Evolutionary conservation across 1,140 invertebrate genomes (phyloP).

Genomic region (Augochlora pura): DNA sequence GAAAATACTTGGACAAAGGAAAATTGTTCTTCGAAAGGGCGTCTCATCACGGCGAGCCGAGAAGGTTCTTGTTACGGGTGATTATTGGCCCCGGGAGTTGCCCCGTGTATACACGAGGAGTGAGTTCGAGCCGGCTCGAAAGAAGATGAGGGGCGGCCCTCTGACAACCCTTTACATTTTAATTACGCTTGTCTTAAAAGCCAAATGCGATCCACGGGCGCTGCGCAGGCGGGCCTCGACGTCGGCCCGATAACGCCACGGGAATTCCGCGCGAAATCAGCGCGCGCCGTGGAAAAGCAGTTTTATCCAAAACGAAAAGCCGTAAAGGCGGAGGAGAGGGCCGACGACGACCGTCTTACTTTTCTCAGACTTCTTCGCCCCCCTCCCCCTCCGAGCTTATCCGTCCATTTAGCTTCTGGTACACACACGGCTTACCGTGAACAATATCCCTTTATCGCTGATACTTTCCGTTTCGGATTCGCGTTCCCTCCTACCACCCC

Average conservation of each 20-base stretch:
- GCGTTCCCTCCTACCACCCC: neutral
- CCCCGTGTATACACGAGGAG: slow-evolving; percentile 7
- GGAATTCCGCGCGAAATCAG: slow-evolving; percentile 35
- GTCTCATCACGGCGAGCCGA: too few species aligned
- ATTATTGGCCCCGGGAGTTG: slow-evolving; percentile 13
- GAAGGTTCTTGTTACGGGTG: neutral
- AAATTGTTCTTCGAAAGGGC: too few species aligned
- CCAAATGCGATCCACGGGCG: slow-evolving; percentile 72
- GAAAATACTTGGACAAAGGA: neutral
- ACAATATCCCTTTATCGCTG: slow-evolving; percentile 63
- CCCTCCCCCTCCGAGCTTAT: too few species aligned
- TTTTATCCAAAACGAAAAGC: slow-evolving; percentile 5
- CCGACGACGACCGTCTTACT: slow-evolving; percentile 39
- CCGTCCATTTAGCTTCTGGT: slow-evolving; percentile 67
- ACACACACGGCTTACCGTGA: slow-evolving; percentile 37
- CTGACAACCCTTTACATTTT: slow-evolving; percentile 75
- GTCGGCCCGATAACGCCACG: slow-evolving; percentile 44
- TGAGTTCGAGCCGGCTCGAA: slow-evolving; percentile 51
- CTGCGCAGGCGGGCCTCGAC: too few species aligned
- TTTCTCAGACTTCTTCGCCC: slow-evolving; percentile 59
- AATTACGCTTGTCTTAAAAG: slow-evolving; percentile 74
- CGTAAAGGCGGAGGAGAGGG: too few species aligned
- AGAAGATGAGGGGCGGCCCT: slow-evolving; percentile 44
- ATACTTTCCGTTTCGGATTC: slow-evolving; percentile 41
- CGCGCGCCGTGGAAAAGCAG: neutral